phyloP scores from a whole-genome alignment of 30 jellyfish, hydroid and myxozoan genomes.

The Hydractinia symbiolongicarpus region DNA sequence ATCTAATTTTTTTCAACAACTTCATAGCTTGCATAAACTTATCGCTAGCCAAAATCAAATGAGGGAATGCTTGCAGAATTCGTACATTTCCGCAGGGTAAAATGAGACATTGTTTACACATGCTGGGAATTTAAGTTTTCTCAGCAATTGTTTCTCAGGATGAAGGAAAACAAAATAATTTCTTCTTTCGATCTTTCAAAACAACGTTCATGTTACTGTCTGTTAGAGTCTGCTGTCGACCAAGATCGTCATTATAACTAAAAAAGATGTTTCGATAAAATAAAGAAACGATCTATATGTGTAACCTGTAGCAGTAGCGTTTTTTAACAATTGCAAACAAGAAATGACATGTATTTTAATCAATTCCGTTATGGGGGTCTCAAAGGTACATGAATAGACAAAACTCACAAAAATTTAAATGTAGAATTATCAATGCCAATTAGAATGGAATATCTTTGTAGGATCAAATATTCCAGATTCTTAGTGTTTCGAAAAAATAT shows the following conservation, averaged over 20 bases:
- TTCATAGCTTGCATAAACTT: too few species aligned
- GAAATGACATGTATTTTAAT: too few species aligned
- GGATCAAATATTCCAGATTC: background rate
- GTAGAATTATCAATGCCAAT: background rate
- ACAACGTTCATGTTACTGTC: background rate
- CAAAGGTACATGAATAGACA: background rate
- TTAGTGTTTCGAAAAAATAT: background rate
- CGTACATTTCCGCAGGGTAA: too few species aligned
- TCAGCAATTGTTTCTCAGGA: background rate
- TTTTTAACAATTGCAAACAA: too few species aligned
- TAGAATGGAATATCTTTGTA: background rate
- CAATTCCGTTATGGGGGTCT: too few species aligned
- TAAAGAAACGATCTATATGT: too few species aligned
- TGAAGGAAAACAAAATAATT: slow-evolving; percentile 28
- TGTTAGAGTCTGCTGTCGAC: slow-evolving; percentile 32
- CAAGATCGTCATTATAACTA: slow-evolving; percentile 31
- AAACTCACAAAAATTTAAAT: background rate
- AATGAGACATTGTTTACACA: too few species aligned
- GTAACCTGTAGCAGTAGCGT: too few species aligned
- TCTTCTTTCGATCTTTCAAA: background rate
- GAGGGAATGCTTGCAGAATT: too few species aligned
- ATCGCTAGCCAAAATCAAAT: too few species aligned
- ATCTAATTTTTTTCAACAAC: too few species aligned
- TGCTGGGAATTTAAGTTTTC: too few species aligned
- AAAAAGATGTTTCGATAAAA: background rate